Percentiles rank a stretch among this genome's conserved stretches.
phyloP scores from a whole-genome alignment of 2,113 vertebrate genomes.

The Glaucidium brasilianum region DNA sequence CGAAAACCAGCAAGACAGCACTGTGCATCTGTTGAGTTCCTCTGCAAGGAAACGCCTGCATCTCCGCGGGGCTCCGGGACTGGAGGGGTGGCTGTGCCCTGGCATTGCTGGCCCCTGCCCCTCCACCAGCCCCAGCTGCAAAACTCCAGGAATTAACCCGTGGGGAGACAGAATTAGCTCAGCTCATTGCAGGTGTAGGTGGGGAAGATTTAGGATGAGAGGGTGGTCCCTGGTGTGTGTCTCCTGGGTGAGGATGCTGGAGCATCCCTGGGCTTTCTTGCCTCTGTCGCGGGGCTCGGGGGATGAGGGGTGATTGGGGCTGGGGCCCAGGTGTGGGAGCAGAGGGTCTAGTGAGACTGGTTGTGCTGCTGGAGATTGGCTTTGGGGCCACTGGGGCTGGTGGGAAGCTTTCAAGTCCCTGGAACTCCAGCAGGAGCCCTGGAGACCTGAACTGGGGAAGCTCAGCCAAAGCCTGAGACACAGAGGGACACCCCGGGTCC shows the following conservation, averaged over 20 bases:
- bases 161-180: not conserved
- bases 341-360: not conserved
- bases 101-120: not conserved
- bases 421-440: not conserved
- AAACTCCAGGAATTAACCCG: not conserved
- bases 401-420: not conserved
- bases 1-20: not conserved
- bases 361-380: not conserved
- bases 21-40: not conserved
- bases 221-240: not conserved
- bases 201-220: not conserved
- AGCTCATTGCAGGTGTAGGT: fast-evolving
- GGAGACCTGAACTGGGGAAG: not conserved
- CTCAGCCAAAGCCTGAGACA: not conserved
- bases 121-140: not conserved
- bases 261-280: fast-evolving
- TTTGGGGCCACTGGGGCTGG: not conserved
- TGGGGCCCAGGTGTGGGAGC: not conserved
- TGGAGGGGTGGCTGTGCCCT: not conserved
- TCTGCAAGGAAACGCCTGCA: not conserved
- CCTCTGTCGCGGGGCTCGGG: not conserved
- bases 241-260: not conserved
- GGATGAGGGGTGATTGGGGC: not conserved
- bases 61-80: fast-evolving
- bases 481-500: not conserved